Percentiles rank a stretch among this genome's conserved stretches.
phyloP scores from a whole-genome alignment of 2,113 vertebrate genomes.

The Porphyrio hochstetteri region DNA sequence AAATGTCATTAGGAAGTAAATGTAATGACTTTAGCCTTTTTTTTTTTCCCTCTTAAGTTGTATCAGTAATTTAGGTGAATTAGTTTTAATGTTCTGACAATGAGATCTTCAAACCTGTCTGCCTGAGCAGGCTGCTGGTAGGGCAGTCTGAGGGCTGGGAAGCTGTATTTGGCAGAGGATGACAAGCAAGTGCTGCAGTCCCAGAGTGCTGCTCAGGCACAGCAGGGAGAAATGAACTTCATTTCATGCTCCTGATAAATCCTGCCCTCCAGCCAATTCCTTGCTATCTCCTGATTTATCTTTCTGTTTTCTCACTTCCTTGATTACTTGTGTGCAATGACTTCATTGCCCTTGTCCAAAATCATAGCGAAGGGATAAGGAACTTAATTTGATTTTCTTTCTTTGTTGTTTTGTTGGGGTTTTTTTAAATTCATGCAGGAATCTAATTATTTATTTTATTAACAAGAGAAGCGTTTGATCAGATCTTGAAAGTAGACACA shows the following conservation, averaged over 20 bases:
- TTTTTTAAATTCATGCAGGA: background rate
- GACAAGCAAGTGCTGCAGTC: background rate
- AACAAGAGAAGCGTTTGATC: background rate
- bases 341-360: background rate
- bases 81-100: background rate
- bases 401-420: background rate
- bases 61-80: background rate
- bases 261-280: background rate
- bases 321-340: background rate
- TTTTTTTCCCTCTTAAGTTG: background rate
- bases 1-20: background rate
- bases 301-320: background rate
- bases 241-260: constrained; percentile 7
- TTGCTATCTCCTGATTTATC: background rate
- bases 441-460: background rate
- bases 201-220: background rate
- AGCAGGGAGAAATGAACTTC: background rate
- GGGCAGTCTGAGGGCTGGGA: background rate
- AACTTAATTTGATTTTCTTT: background rate
- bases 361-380: background rate
- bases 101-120: background rate
- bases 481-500: background rate
- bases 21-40: background rate
- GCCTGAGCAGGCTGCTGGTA: background rate
- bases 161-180: background rate